Evolutionary conservation across 2,113 vertebrate species (phyloP).

Genomic region (Pygoscelis adeliae): DNA sequence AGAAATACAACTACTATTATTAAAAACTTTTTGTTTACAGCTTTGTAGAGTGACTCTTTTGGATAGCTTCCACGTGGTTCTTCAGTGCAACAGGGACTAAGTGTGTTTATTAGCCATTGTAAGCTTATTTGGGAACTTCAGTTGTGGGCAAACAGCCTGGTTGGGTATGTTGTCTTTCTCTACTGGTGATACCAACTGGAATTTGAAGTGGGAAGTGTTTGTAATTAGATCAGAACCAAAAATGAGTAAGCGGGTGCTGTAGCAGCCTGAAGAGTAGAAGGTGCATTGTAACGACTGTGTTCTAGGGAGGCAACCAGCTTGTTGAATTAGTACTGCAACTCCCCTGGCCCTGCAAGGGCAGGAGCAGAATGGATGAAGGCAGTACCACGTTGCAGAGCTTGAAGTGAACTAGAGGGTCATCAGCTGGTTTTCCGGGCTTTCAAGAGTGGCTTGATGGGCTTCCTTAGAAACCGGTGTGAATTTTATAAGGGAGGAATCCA

Average conservation of each 20-base stretch:
- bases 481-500: neutral
- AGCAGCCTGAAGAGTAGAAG: neutral
- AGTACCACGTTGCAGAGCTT: neutral
- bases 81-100: neutral
- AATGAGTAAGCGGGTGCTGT: neutral
- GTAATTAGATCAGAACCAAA: neutral
- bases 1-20: neutral
- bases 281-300: neutral
- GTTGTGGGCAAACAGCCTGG: neutral
- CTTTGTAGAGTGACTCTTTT: neutral
- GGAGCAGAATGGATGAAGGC: neutral
- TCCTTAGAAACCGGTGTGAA: neutral
- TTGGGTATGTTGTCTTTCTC: neutral
- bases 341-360: neutral
- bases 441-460: neutral
- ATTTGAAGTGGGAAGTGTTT: neutral
- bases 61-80: neutral
- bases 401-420: neutral
- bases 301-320: neutral
- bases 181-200: neutral
- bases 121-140: neutral
- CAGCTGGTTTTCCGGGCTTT: neutral
- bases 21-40: neutral
- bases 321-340: neutral
- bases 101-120: neutral